Percentiles rank a stretch among this genome's conserved stretches.
phyloP scores from a whole-genome alignment of 2,888 invertebrate species.

The Pedicia rivosa region DNA sequence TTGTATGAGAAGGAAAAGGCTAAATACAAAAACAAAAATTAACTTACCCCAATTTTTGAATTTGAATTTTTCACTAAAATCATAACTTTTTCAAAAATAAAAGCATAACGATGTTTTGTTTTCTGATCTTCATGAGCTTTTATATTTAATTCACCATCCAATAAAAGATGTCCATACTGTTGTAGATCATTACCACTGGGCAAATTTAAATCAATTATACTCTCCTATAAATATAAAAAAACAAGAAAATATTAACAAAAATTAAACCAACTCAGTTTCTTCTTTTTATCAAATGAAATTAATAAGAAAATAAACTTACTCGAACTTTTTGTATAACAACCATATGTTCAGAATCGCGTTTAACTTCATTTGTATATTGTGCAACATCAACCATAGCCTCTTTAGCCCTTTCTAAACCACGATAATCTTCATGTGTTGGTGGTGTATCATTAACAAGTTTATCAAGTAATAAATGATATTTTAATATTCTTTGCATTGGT shows the following conservation, averaged over 20 bases:
- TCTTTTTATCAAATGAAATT: too few species aligned
- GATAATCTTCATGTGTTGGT: constrained; percentile 67
- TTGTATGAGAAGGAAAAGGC: too few species aligned
- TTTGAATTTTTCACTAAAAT: constrained; percentile 35
- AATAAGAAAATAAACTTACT: constrained; percentile 28
- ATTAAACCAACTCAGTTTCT: constrained; percentile 8
- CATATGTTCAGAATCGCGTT: constrained; percentile 86
- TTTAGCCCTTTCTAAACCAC: constrained; percentile 67
- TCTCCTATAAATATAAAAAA: constrained; percentile 35
- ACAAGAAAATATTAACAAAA: constrained; percentile 7
- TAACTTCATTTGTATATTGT: constrained; percentile 95
- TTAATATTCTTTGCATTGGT: constrained; percentile 96
- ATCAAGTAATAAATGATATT: constrained; percentile 87
- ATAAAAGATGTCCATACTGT: constrained; percentile 80
- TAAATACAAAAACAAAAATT: constrained; percentile 79
- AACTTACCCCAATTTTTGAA: constrained; percentile 36
- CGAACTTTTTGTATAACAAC: constrained; percentile 82
- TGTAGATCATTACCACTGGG: constrained; percentile 66
- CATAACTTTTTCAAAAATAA: constrained; percentile 95
- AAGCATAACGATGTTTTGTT: constrained; percentile 74
- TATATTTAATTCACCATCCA: constrained; percentile 89
- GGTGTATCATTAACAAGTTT: constrained; percentile 78
- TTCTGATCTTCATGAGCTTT: constrained; percentile 81
- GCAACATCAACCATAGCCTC: constrained; percentile 96
- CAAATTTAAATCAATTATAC: constrained; percentile 67